phyloP scores from a whole-genome alignment of 2,888 invertebrate genomes.

The Watsonalla binaria region DNA sequence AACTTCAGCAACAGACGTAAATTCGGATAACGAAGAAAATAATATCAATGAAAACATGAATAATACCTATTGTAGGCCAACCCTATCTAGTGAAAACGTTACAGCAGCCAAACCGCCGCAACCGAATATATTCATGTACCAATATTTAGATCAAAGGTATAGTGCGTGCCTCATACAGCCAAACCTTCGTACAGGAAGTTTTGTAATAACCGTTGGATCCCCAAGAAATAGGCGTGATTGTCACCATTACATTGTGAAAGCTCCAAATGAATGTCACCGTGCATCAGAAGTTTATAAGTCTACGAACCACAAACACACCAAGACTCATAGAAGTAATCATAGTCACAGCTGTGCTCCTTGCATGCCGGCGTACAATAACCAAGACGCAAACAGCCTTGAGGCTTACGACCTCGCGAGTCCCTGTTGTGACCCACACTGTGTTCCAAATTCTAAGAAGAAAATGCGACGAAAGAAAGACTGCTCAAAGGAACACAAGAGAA shows the following conservation, averaged over 20 bases:
- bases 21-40: constrained; percentile 63
- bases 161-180: constrained; percentile 84
- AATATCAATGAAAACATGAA: constrained; percentile 70
- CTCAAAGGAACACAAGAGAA: constrained; percentile 80
- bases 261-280: constrained; percentile 53
- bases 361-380: constrained; percentile 80
- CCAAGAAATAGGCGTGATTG: constrained; percentile 82
- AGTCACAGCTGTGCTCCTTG: constrained; percentile 85
- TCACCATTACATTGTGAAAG: constrained; percentile 83
- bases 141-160: constrained; percentile 85
- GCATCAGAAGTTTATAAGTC: constrained; percentile 53
- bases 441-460: constrained; percentile 81
- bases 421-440: constrained; percentile 92
- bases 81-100: constrained; percentile 90
- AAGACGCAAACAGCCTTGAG: constrained; percentile 88
- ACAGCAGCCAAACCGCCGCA: constrained; percentile 69
- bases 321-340: constrained; percentile 56
- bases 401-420: constrained; percentile 92
- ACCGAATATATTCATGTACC: constrained; percentile 78
- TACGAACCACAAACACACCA: constrained; percentile 51
- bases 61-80: constrained; percentile 84
- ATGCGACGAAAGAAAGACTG: constrained; percentile 77
- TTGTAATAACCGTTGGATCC: constrained; percentile 84
- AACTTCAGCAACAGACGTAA: constrained; percentile 73
- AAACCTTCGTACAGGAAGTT: constrained; percentile 82